Percentiles rank a stretch among this genome's conserved stretches.
phyloP scores from a whole-genome alignment of 2,888 invertebrate species.

The Hemaris fuciformis region DNA sequence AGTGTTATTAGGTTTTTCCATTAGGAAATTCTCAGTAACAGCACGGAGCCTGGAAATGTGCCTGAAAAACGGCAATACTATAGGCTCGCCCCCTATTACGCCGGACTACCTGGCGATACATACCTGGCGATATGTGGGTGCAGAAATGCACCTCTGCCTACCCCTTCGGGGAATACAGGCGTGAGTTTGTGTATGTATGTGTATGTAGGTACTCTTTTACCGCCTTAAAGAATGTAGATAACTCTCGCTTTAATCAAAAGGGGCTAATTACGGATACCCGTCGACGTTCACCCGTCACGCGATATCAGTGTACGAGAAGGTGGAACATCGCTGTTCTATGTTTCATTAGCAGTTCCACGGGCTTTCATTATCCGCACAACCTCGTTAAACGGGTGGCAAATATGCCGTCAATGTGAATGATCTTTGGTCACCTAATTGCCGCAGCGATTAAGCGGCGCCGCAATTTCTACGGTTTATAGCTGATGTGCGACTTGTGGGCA shows the following conservation, averaged over 20 bases:
- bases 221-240: not conserved
- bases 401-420: constrained; percentile 10
- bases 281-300: not conserved
- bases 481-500: too few relatives aligned
- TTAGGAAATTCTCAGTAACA: too few relatives aligned
- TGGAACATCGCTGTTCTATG: not conserved
- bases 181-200: too few relatives aligned
- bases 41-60: too few relatives aligned
- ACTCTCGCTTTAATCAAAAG: not conserved
- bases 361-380: constrained; percentile 4
- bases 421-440: constrained; percentile 13
- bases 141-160: too few relatives aligned
- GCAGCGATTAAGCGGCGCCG: not conserved
- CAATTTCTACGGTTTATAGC: not conserved
- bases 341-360: constrained; percentile 6
- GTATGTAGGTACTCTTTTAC: too few relatives aligned
- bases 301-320: not conserved
- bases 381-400: constrained; percentile 13
- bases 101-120: too few relatives aligned
- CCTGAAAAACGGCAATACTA: too few relatives aligned
- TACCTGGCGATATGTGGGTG: too few relatives aligned
- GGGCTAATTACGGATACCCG: not conserved
- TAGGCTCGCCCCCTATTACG: too few relatives aligned
- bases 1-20: too few relatives aligned
- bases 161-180: too few relatives aligned